Percentiles rank a stretch among this genome's conserved stretches.
Conservation (phyloP, 2,888 invertebrate species). For the Drosophila histrio region DNA sequence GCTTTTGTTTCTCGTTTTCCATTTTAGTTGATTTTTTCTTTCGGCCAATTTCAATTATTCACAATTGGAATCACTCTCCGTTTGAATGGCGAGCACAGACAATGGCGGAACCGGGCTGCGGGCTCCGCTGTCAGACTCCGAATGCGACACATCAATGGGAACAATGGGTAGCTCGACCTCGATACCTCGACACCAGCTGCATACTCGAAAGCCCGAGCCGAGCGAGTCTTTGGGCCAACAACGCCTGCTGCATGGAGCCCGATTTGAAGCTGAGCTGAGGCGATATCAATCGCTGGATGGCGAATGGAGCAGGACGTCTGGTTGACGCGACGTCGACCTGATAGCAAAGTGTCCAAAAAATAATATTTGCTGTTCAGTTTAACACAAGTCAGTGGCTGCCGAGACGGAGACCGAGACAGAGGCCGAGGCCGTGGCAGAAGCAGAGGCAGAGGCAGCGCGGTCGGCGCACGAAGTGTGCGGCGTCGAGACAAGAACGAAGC, state of each 20-base stretch:
- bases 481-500: conserved; percentile 58
- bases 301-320: conserved; percentile 81
- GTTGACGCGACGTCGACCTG: conserved; percentile 79
- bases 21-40: conserved; percentile 4
- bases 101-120: conserved; percentile 22
- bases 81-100: conserved; percentile 26
- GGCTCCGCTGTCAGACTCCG: conserved; percentile 32
- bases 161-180: conserved; percentile 49
- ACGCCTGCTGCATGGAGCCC: not conserved
- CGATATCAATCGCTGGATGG: conserved; percentile 81
- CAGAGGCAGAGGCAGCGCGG: conserved; percentile 21
- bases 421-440: conserved; percentile 2
- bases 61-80: conserved; percentile 56
- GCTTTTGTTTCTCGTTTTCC: conserved; percentile 5
- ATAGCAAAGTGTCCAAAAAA: conserved; percentile 84
- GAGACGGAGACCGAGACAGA: conserved; percentile 37
- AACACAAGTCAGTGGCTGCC: conserved; percentile 72
- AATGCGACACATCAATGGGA: conserved; percentile 53
- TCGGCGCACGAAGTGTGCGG: conserved; percentile 27
- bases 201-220: conserved; percentile 9
- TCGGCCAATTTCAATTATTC: conserved; percentile 44
- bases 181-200: conserved; percentile 17
- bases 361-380: conserved; percentile 81
- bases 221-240: conserved; percentile 47
- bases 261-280: conserved; percentile 43